A percentile compares a stretch with the other conserved stretches of the same genome.
Conservation (phyloP, 2,888 invertebrate genomes). For the Argyra leucocephala region DNA sequence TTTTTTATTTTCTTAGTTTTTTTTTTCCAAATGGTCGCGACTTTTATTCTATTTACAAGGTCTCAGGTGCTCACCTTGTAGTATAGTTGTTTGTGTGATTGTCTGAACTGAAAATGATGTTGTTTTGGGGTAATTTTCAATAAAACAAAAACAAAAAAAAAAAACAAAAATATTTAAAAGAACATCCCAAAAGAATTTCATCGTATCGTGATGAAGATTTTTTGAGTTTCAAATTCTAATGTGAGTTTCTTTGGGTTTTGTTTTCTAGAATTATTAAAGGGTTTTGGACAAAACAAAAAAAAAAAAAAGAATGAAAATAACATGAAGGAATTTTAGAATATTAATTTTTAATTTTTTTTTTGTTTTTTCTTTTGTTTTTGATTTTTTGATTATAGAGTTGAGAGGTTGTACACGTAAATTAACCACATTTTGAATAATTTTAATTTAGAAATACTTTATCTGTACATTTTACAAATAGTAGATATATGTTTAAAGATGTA, state of each 20-base stretch:
- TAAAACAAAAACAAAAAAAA: background rate
- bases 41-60: background rate
- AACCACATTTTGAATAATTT: background rate
- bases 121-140: background rate
- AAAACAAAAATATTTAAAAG: background rate
- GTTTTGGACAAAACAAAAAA: background rate
- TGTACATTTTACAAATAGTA: too few species aligned
- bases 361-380: background rate
- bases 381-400: conserved; percentile 5
- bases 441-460: background rate
- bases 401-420: background rate
- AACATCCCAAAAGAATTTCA: background rate
- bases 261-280: background rate
- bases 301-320: background rate
- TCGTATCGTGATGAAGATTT: background rate
- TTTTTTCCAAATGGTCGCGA: conserved; percentile 3
- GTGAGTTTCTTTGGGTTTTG: background rate
- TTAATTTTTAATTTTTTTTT: background rate
- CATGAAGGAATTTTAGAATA: background rate
- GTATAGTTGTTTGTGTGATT: background rate
- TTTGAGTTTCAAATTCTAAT: background rate
- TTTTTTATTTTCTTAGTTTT: background rate
- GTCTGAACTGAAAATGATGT: background rate
- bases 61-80: background rate
- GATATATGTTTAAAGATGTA: too few species aligned